Conservation (phyloP, 2,888 invertebrate genomes). For the Pristionchus maxplancki region DNA sequence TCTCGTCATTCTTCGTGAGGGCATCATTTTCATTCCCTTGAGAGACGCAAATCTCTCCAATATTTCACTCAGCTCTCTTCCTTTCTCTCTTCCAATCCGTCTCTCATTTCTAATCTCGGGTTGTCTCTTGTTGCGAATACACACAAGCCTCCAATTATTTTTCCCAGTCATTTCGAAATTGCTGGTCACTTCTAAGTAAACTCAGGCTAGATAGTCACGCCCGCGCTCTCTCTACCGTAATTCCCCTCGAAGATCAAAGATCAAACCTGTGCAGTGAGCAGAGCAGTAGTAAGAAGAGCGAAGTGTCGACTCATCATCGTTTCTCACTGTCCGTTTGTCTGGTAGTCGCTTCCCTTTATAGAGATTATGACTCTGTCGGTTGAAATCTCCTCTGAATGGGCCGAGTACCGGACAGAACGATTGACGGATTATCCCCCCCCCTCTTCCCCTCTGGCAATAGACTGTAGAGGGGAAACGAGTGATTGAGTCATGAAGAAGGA, state of each 20-base stretch:
- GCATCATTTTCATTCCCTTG: slow-evolving; percentile 24
- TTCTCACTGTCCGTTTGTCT: slow-evolving; percentile 23
- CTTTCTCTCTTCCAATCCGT: background rate
- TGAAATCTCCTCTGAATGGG: slow-evolving; percentile 10
- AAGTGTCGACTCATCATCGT: background rate
- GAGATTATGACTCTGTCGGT: background rate
- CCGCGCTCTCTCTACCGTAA: background rate
- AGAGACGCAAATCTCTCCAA: background rate
- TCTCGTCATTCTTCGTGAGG: background rate
- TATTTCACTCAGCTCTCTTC: slow-evolving; percentile 15
- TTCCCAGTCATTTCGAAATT: background rate
- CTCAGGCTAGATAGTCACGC: background rate
- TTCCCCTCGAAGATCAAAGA: background rate
- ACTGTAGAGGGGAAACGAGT: background rate
- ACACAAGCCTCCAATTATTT: background rate
- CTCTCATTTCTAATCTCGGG: slow-evolving; percentile 7
- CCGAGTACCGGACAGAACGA: slow-evolving; percentile 10
- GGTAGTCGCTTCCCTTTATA: background rate
- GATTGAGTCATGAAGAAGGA: background rate
- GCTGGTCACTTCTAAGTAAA: slow-evolving; percentile 4
- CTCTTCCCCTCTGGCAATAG: background rate
- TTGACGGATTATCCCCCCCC: slow-evolving; percentile 8
- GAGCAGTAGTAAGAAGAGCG: background rate
- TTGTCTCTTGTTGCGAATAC: slow-evolving; percentile 14
- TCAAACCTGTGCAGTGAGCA: slow-evolving; percentile 16